Evolutionary conservation across 2,888 invertebrate genomes (phyloP).

Genomic region (Drosophila anomelani): DNA sequence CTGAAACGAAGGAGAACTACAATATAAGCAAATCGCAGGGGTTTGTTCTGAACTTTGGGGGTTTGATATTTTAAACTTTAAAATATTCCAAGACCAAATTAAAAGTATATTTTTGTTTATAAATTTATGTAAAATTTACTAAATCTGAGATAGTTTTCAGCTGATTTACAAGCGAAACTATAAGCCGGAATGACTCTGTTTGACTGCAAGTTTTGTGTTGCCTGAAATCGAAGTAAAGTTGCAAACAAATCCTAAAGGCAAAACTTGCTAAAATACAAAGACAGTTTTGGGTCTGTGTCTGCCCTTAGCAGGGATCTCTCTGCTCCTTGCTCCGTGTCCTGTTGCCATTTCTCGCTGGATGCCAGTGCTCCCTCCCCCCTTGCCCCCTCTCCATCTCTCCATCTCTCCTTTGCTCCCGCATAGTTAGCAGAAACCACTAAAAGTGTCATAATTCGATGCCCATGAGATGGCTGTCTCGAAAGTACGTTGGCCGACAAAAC

Average conservation of each 20-base stretch:
- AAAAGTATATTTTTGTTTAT: background rate
- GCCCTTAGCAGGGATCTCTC: constrained; percentile 6
- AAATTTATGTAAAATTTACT: too few relatives aligned
- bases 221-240: constrained; percentile 74
- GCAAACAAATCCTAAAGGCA: constrained; percentile 64
- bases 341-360: constrained; percentile 5
- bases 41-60: background rate
- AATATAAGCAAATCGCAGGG: background rate
- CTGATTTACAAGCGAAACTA: background rate
- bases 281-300: constrained; percentile 43
- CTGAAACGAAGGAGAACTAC: too few relatives aligned
- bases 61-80: background rate
- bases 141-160: background rate
- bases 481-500: constrained; percentile 72
- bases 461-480: constrained; percentile 81
- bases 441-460: constrained; percentile 83
- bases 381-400: too few relatives aligned
- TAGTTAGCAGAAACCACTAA: constrained; percentile 73
- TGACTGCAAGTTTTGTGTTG: constrained; percentile 34
- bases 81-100: background rate
- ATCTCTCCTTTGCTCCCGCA: constrained; percentile 24
- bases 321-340: constrained; percentile 6
- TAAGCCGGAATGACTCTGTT: background rate
- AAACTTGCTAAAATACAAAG: constrained; percentile 57
- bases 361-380: background rate